Conservation (phyloP, 2,113 vertebrate genomes). For the Poeciliopsis occidentalis region DNA sequence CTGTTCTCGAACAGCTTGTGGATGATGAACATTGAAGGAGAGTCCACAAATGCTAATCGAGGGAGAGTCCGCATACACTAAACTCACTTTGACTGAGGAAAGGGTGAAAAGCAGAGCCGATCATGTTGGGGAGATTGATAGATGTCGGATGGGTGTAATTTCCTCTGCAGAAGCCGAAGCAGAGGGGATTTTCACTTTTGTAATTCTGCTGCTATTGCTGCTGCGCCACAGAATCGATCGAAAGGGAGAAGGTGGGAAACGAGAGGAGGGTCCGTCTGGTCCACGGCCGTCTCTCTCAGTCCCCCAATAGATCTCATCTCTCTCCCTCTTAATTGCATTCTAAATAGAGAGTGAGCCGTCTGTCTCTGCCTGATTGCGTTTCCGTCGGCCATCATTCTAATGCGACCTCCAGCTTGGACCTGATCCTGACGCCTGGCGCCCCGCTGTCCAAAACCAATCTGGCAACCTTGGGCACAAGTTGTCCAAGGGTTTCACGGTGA, state of each 20-base stretch:
- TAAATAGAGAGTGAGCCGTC: slow-evolving; percentile 31
- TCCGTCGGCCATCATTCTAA: slow-evolving; percentile 10
- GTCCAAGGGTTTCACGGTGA: slow-evolving; percentile 10
- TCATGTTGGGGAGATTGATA: not conserved
- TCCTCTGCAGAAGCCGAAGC: slow-evolving; percentile 58
- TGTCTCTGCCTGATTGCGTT: slow-evolving; percentile 17
- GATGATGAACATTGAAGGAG: not conserved
- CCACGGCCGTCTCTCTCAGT: slow-evolving; percentile 54
- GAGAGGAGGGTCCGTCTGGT: slow-evolving; percentile 46
- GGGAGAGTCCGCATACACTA: not conserved
- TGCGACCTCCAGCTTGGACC: slow-evolving; percentile 7
- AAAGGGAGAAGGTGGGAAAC: slow-evolving; percentile 16
- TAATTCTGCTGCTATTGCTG: slow-evolving; percentile 57
- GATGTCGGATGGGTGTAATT: slow-evolving; percentile 42
- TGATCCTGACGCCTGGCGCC: slow-evolving; percentile 52
- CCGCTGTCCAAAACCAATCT: slow-evolving; percentile 43
- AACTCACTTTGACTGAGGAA: not conserved
- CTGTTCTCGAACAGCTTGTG: slow-evolving; percentile 4
- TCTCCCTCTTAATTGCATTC: slow-evolving; percentile 3
- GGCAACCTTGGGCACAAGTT: slow-evolving; percentile 35
- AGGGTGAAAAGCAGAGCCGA: not conserved
- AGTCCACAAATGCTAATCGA: not conserved
- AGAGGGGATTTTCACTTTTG: slow-evolving; percentile 27
- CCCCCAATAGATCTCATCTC: slow-evolving; percentile 24
- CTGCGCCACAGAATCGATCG: slow-evolving; percentile 65